phyloP scores from a whole-genome alignment of 2,888 invertebrate species.

The Anarsia innoxiella region DNA sequence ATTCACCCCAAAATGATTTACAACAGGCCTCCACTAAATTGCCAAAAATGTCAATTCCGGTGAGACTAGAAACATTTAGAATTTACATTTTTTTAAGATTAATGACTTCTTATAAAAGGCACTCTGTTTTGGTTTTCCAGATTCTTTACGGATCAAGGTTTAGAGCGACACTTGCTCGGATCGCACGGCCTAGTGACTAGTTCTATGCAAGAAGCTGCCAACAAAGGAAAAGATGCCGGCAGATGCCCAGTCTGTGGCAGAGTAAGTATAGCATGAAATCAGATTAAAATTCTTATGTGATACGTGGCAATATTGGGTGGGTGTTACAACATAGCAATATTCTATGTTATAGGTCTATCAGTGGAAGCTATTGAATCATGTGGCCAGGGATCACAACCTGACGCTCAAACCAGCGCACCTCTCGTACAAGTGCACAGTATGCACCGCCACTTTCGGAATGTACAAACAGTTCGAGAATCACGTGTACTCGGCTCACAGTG shows the following conservation, averaged over 20 bases:
- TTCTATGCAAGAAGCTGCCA: slow-evolving; percentile 96
- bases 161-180: slow-evolving; percentile 95
- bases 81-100: too few species aligned
- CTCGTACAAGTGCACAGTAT: slow-evolving; percentile 96
- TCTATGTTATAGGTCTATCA: slow-evolving; percentile 85
- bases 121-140: too few species aligned
- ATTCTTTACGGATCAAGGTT: slow-evolving; percentile 97
- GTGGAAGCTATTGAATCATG: slow-evolving; percentile 94
- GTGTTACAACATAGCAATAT: too few species aligned
- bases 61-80: too few species aligned
- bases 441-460: slow-evolving; percentile 95
- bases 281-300: too few species aligned
- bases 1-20: slow-evolving; percentile 97
- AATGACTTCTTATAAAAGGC: too few species aligned
- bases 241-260: slow-evolving; percentile 96
- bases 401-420: slow-evolving; percentile 94
- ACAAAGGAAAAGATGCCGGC: slow-evolving; percentile 95
- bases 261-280: slow-evolving; percentile 79
- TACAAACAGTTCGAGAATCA: slow-evolving; percentile 96
- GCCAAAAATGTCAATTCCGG: slow-evolving; percentile 94
- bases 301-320: too few species aligned
- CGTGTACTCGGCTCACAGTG: slow-evolving; percentile 94
- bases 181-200: slow-evolving; percentile 96
- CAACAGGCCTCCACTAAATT: slow-evolving; percentile 94
- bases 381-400: slow-evolving; percentile 93